Evolutionary conservation across 2,797 vertebrate species (phyloP).

Genomic region (Bovichtus diacanthus): DNA sequence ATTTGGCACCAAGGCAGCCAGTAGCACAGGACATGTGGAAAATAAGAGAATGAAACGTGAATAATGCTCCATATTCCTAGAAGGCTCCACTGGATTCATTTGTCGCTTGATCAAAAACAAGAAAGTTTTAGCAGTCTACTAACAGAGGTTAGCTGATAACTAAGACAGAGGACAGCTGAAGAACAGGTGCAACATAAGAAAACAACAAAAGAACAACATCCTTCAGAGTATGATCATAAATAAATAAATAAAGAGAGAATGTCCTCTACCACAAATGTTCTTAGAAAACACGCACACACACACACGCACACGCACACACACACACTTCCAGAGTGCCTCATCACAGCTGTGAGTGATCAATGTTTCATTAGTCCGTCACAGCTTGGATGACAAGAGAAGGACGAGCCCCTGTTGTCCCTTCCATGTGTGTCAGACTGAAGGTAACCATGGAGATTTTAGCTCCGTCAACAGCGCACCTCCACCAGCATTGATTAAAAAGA

Average conservation of each 20-base stretch:
- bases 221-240: slow-evolving; percentile 19
- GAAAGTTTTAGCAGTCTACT: neutral
- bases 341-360: slow-evolving; percentile 73
- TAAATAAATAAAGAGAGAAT: slow-evolving; percentile 22
- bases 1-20: slow-evolving; percentile 23
- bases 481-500: slow-evolving; percentile 66
- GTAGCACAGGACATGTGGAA: slow-evolving; percentile 31
- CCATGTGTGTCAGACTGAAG: slow-evolving; percentile 52
- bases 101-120: neutral
- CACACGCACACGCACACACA: slow-evolving; percentile 10
- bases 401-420: slow-evolving; percentile 53
- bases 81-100: neutral
- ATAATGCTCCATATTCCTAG: neutral
- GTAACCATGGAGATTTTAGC: slow-evolving; percentile 77
- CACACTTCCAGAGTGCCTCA: slow-evolving; percentile 18
- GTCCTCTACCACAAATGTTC: slow-evolving; percentile 1
- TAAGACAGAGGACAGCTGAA: neutral
- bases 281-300: slow-evolving; percentile 27
- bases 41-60: slow-evolving; percentile 18
- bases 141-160: neutral
- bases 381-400: slow-evolving; percentile 76
- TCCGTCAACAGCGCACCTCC: slow-evolving; percentile 61
- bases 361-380: slow-evolving; percentile 79
- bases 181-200: slow-evolving; percentile 23
- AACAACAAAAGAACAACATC: slow-evolving; percentile 6